Percentiles rank a stretch among this genome's conserved stretches.
phyloP scores from a whole-genome alignment of 2,797 vertebrate species.

The Avahi laniger region DNA sequence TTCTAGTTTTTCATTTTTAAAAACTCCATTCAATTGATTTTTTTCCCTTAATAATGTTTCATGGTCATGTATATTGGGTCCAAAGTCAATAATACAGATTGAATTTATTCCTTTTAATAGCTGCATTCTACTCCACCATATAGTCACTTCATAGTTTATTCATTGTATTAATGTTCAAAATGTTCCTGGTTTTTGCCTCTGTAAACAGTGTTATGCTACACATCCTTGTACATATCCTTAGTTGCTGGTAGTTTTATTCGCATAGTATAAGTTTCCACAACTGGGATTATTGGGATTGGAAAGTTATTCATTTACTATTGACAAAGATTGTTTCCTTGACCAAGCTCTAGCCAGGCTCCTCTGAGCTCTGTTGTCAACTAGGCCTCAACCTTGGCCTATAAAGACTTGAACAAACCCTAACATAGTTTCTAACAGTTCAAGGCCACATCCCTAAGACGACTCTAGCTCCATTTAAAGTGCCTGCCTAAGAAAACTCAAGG shows the following conservation, averaged over 20 bases:
- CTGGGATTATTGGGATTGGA: not conserved
- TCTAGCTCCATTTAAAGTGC: not conserved
- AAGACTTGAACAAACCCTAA: not conserved
- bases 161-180: not conserved
- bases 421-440: not conserved
- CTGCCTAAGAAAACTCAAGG: not conserved
- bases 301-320: not conserved
- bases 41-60: not conserved
- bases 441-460: not conserved
- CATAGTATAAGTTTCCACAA: not conserved
- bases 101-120: not conserved
- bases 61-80: not conserved
- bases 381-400: not conserved
- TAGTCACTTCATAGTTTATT: not conserved
- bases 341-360: not conserved
- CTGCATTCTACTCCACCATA: not conserved
- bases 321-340: not conserved
- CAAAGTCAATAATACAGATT: not conserved
- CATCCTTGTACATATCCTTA: not conserved
- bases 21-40: not conserved
- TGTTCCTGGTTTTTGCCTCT: not conserved
- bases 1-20: not conserved
- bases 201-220: not conserved
- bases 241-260: not conserved
- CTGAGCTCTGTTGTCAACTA: not conserved